Conservation (phyloP, 2,888 invertebrate genomes). For the Alloscopus bannaensis region DNA sequence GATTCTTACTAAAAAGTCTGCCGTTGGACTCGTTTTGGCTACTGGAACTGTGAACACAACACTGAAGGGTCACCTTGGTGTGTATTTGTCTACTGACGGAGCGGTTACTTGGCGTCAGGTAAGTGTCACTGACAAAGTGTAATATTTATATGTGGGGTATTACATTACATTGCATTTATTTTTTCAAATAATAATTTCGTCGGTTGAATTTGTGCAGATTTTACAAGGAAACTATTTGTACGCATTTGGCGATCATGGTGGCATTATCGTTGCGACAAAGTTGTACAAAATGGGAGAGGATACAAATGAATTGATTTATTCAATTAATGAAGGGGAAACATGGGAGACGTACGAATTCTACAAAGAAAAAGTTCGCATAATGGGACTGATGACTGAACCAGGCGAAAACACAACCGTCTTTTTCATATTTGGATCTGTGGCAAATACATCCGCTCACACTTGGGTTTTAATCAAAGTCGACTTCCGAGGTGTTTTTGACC, state of each 20-base stretch:
- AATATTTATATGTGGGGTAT: background rate
- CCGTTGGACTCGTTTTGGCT: constrained; percentile 91
- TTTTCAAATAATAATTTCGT: background rate
- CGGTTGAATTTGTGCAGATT: constrained; percentile 76
- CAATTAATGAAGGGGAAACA: constrained; percentile 89
- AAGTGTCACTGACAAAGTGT: background rate
- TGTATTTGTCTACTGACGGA: constrained; percentile 88
- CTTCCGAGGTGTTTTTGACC: constrained; percentile 77
- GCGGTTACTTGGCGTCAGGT: constrained; percentile 89
- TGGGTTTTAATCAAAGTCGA: constrained; percentile 91
- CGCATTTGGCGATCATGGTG: constrained; percentile 94
- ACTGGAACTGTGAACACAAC: constrained; percentile 84
- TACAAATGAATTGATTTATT: constrained; percentile 88
- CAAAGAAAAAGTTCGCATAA: constrained; percentile 85
- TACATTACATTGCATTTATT: background rate
- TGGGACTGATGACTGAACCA: constrained; percentile 75
- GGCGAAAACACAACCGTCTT: constrained; percentile 95
- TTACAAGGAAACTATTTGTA: constrained; percentile 89
- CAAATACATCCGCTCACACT: constrained; percentile 80
- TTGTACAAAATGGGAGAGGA: constrained; percentile 86
- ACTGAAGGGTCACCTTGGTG: constrained; percentile 87
- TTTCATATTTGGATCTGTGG: constrained; percentile 90
- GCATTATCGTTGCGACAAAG: constrained; percentile 89
- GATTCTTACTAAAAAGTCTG: constrained; percentile 90
- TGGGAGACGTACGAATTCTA: constrained; percentile 86